Base-by-base conservation (phyloP, 2,113 vertebrate species). In the Oostethus manadensis region DNA sequence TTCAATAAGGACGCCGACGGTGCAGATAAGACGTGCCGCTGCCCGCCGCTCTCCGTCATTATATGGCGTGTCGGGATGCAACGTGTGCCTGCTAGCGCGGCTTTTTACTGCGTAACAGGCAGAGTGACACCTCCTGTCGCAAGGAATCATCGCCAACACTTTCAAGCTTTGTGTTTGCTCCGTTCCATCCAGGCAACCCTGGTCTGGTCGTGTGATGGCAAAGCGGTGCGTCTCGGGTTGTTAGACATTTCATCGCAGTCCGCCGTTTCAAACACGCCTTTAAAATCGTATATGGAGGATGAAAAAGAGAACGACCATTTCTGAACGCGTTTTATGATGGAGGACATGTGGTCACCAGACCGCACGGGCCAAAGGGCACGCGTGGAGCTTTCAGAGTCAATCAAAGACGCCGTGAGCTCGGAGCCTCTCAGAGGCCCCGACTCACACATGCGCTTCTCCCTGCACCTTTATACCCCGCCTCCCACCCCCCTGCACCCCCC, bases 1-100 rank as follows among this genome's bases (percentile, higher is more conserved):
- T 85, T 86, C 81, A 84, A 84, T 86, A 84, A 84, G 84, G 80
- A 87, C 55, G 73, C 65, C 66, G 83, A 84, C 66, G 74, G 60
- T 4, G 62, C 62, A 80, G 72, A 80, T 80, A 81, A 73, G 78
- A 68, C 74, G 16, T 73, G 78, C 82, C 73, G 58, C 62, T 74
- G 66, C 63, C 74, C 64, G 63, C 29, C 71, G 69, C 74, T 75
- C 56, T 50, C 63, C 71, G 80, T 87, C 82, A 87, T 87, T 86
- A 84, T 80, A 77, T 84, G 74, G 76, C 64, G 59, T 82, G 82
- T 83, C 81, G 84, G 75, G 61, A 64, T 22, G 17, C 81, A 81
- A 85, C 70, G 77, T 82, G 73, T 80, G 81, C 84, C 80, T 77
- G 58, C 58, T 62, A 58, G 64, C 86, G 14, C 58, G 75, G 68